Evolutionary conservation across 2,113 vertebrate species (phyloP), one percentile per base, ranked within the genome.

Genomic region (Rhinolophus sinicus): DNA sequence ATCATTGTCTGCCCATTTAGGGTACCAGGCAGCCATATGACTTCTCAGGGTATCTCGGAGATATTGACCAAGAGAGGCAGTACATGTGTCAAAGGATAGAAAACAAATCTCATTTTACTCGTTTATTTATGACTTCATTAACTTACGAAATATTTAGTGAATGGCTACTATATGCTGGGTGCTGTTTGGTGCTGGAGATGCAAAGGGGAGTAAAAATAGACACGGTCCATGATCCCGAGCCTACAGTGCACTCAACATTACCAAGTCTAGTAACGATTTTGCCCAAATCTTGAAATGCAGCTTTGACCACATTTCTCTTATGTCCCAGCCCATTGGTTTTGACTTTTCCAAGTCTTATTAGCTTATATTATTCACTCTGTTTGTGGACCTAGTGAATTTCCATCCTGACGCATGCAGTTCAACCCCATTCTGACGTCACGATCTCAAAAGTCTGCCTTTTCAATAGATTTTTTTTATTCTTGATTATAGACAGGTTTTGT

Each of bases 381-480:
- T 30, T 60, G 11, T 76, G 88, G 80, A 73, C 67, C 62, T 77
- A 84, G 73, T 86, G 75, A 76, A 72, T 95, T 97, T 97, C 87
- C 86, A 78, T 69, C 90, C 84, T 96, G 94, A 97, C 70, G 90
- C 70, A 82, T 52, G 7, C 50, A 73, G 30, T 70, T 47, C 62
- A 90, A 24, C 62, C 72, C 13, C 5, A 5, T 60, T n/a, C 83
- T 93, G 82, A 97, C 1, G 21, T 52, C 64, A 35, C 35, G 83
- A 80, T 94, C 50, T 77, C 72, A 69, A 65, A 97, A 92, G 35
- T 72, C 56, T 70, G 75, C 64, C 64, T 92, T 97, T 60, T 93
- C 80, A 44, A 26, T 50, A 73, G 75, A 70, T 62, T 15, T 65
- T 84, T 50, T 40, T 47, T 26, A 40, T 76, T 77, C n/a, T 95